A percentile compares a stretch with the other conserved stretches of the same genome.
Conservation (phyloP, 2,113 vertebrate species). For the Apteryx owenii region DNA sequence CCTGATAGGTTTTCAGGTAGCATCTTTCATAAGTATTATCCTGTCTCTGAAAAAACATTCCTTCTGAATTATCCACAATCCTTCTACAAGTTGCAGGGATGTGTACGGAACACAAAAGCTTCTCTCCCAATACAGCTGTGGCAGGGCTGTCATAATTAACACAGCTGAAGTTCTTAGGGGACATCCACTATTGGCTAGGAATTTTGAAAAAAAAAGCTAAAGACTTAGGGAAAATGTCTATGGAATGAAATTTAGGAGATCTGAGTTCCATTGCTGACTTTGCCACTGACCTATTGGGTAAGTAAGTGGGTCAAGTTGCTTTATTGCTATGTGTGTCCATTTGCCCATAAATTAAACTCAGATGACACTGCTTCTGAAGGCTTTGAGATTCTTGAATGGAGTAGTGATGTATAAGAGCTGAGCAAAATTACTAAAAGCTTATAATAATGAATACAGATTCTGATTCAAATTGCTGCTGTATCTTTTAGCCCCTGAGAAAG, state of each 20-base stretch:
- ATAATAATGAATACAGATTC: neutral
- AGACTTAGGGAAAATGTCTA: neutral
- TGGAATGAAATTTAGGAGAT: neutral
- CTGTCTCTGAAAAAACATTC: neutral
- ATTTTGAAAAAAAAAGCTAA: neutral
- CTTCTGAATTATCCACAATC: neutral
- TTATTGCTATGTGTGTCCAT: neutral
- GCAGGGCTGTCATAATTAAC: neutral
- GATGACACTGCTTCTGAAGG: neutral
- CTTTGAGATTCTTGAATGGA: neutral
- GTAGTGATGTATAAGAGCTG: neutral
- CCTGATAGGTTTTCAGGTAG: neutral
- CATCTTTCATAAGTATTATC: neutral
- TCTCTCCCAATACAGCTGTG: neutral
- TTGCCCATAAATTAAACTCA: neutral
- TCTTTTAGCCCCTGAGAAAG: neutral
- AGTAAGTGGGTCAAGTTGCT: neutral
- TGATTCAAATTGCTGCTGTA: neutral
- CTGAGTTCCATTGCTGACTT: neutral
- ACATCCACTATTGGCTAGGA: neutral
- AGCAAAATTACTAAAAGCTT: neutral
- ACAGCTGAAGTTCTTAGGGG: neutral
- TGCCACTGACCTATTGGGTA: neutral
- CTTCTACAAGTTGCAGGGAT: neutral
- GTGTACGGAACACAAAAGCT: neutral